These are phyloP conservation scores for Thamnophis elegans DNA, from an alignment of 2,797 vertebrate genomes.

Conservation along the genomic window DNA sequence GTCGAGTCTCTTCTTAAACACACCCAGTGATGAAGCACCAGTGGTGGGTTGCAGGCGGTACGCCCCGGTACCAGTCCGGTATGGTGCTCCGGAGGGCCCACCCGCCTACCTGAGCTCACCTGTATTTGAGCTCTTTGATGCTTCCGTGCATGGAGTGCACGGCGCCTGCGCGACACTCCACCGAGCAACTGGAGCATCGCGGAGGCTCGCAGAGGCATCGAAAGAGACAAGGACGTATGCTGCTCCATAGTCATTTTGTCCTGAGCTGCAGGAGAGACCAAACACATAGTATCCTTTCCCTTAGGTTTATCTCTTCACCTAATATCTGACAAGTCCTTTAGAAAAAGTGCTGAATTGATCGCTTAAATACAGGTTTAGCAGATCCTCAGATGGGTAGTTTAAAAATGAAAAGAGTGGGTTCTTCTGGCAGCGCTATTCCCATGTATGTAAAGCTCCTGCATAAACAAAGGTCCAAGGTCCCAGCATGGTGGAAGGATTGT, in stretches of 20 bases:
- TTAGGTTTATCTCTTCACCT: neutral
- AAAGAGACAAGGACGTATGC: no score
- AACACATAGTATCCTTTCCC: neutral
- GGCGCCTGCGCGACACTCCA: no score
- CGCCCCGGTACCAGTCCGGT: no score
- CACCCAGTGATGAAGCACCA: no score
- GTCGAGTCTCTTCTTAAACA: no score
- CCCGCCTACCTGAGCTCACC: no score
- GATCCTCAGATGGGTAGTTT: neutral
- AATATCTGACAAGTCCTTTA: neutral
- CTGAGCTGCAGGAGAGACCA: neutral
- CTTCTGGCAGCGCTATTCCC: neutral
- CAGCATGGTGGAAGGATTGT: neutral
- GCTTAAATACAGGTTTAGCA: neutral
- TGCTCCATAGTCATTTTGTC: neutral
- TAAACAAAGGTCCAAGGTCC: neutral
- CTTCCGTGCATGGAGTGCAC: no score
- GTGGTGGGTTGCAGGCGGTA: no score
- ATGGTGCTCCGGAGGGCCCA: no score
- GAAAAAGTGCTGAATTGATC: neutral
- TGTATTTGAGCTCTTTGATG: no score
- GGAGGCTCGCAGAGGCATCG: no score
- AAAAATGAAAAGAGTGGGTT: neutral
- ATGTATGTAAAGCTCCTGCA: neutral
- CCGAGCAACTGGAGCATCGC: no score